Base-by-base conservation (phyloP, 1,140 invertebrate genomes). In the Eumeta japonica region DNA sequence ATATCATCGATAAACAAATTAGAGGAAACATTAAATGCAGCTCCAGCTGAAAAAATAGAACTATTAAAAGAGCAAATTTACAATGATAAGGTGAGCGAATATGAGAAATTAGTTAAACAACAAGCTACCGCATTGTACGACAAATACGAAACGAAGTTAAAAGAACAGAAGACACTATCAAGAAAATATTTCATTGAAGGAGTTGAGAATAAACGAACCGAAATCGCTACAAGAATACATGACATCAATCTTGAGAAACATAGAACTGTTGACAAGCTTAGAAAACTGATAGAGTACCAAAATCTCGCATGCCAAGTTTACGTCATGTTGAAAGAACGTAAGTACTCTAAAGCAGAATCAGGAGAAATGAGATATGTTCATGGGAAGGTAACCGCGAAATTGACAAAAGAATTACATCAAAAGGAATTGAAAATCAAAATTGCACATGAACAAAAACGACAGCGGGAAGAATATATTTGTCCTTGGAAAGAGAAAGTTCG, bases 301-400 rank as follows among this genome's bases (percentile, higher is more conserved):
- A 73, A 63, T 28, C 41, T 73, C 15, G 65, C 65, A 16, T 73
- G 68, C 45, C 62, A 64, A 54, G 52, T 70, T 10, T 73, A 73
- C 28, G 61, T 73, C 3, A 61, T 65, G 5, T 31, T 70, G 13
- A 70, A 66, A 46, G 68, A 73, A 48, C 49, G 52, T 43, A 54
- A 64, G 19, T 56, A 51, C 34, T 61, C 57, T 32, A 28, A 47
- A 30, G 57, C 57, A 43, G 52, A 61, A 49, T 50, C 57, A 4
- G 43, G 58, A 13, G 11, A 39, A 27, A 42, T 49, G 1, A 48
- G 58, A 47, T 35, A 56, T 14, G 43, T 59, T 35, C 64, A 70
- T 28, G 37, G 55, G n/a, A 65, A 65, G 46, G 45, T 48, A 45
- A 35, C 60, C 3, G 60, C 54, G 39, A 18, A 28, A 16, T 37